Base-by-base conservation (phyloP, 2,888 invertebrate species). In the Capitulum mitella region DNA sequence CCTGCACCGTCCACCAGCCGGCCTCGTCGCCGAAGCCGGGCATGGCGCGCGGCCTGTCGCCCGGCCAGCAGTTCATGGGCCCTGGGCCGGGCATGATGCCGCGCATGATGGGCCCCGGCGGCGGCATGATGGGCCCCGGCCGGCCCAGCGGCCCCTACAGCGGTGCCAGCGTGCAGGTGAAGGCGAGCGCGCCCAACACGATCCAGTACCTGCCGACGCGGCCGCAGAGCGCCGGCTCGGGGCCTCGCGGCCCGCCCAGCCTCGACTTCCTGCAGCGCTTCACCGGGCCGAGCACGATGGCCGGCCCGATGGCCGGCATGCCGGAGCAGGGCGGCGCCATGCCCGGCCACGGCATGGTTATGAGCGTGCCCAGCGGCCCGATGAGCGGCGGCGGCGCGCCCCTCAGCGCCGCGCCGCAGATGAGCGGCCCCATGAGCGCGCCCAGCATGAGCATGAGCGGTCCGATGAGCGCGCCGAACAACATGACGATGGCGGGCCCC, bases 121-220 rank as follows among this genome's bases (percentile, higher is more conserved):
- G 54, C 43, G 80, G 81, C 77, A 81, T 81, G 79, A 54, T 80
- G 40, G 81, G n/a, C 54, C n/a, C n/a, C 58, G 58, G 88, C 77
- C 80, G 83, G 77, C 81, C 80, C 78, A 80, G 58, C 46, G 82
- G 81, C 29, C 80, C 81, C 54, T 78, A 79, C 61, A 77, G 79
- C 58, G 80, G 81, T 58, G 81, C 80, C 77, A 81, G 81, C 76
- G 80, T 80, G 54, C 78, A 81, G 87, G 96, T 98, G 43, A 97
- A 97, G 87, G 93, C 97, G 19, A 96, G 94, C 86, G 96, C 97
- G 22, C 97, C 98, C 0, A 98, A 98, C 87, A 98, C 98, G 58
- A 98, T 98, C 85, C 97, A 98, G 88, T 98, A 98, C 89, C 90
- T 97, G 86, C 98, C 98, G 37, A 94, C 96, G 78, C 90, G 96